Base-by-base conservation (phyloP, 2,888 invertebrate genomes). In the Nephrotoma appendiculata region DNA sequence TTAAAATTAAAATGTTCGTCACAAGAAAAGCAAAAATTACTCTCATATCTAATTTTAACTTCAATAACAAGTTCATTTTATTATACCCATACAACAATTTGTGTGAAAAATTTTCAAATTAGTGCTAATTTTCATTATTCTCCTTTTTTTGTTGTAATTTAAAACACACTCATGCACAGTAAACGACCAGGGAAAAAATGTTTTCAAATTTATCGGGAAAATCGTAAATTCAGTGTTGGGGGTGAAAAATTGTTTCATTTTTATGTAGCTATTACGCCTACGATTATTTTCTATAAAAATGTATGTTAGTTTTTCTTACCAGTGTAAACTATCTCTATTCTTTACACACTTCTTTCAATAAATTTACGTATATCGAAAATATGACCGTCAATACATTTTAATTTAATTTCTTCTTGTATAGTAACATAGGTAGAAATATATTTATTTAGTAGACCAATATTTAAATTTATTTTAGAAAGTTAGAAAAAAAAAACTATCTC, bases 221-320 rank as follows among this genome's bases (percentile, higher is more conserved):
- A 71, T 71, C 31, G 71, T 31, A 11, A 31, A 71, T 71, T 71
- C 84, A 84, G 43, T 84, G 84, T 84, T 84, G 84, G 84, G 84
- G 84, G 84, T 84, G 84, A 84, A 84, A 84, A 42, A n/a, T 84
- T 84, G 43, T 42, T 84, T 83, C 41, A 83, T 83, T 83, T 43
- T 84, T 42, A 84, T 31, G 71, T 71, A n/a, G n/a, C n/a, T n/a
- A 71, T 31, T 71, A 84, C 84, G 43, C 84, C 84, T 43, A 84
- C 84, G 84, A 84, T 84, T 41, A 84, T 12, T 9, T 71, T 31
- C 31, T 71, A 71, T 71, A 71, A 57, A 31, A 71, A 71, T 71
- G 71, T 85, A 42, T 85, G 42, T 85, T 43, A 44, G 85, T 85
- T 44, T 85, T 85, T 85, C 85, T 85, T 1, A 44, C 7, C 11